phyloP scores from a whole-genome alignment of 2,797 vertebrate genomes.

The Notamacropus eugenii region DNA sequence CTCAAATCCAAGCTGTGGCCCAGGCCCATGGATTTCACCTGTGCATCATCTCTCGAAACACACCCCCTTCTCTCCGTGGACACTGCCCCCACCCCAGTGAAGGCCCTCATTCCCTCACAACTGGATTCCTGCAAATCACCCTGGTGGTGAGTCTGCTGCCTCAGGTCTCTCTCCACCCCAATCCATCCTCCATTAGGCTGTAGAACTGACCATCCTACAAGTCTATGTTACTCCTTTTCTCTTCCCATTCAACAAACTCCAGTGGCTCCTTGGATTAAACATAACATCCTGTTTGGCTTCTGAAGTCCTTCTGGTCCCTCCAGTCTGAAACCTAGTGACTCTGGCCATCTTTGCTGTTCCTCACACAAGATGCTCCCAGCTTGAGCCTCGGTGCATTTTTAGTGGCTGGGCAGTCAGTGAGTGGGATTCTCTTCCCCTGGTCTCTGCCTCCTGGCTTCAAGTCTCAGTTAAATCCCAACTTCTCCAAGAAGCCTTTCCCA shows the following conservation, averaged over 20 bases:
- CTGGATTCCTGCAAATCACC: neutral
- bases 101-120: neutral
- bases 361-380: neutral
- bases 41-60: neutral
- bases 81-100: neutral
- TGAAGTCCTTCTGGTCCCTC: neutral
- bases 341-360: neutral
- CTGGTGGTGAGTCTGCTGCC: neutral
- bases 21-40: neutral
- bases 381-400: neutral
- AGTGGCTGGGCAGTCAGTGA: too few species aligned
- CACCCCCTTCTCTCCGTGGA: neutral
- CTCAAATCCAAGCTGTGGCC: neutral
- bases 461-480: neutral
- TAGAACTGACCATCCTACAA: neutral
- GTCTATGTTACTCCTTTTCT: neutral
- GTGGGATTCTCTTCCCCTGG: neutral
- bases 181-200: neutral
- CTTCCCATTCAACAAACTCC: neutral
- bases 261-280: neutral
- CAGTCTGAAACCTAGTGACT: neutral
- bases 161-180: neutral
- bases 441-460: neutral
- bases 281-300: neutral
- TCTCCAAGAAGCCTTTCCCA: neutral